phyloP scores from a whole-genome alignment of 2,888 invertebrate species.

The Cheilosia impressa region DNA sequence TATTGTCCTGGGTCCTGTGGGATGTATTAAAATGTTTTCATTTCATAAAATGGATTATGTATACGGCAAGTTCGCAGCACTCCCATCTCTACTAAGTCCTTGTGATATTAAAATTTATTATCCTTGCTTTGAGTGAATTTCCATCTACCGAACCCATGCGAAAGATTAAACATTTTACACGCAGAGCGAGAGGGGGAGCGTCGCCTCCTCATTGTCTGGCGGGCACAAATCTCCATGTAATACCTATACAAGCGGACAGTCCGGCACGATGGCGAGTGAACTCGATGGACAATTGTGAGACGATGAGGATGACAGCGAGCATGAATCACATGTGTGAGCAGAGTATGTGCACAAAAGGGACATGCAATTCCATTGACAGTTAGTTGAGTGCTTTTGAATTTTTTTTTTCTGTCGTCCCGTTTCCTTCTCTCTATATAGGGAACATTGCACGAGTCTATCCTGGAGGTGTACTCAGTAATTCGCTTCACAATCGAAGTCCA shows the following conservation, averaged over 20 bases:
- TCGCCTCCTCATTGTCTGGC: background rate
- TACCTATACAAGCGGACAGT: slow-evolving; percentile 11
- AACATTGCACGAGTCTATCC: background rate
- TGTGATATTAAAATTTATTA: slow-evolving; percentile 34
- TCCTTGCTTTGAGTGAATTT: slow-evolving; percentile 40
- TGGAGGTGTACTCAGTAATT: slow-evolving; percentile 27
- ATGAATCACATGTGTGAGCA: slow-evolving; percentile 1
- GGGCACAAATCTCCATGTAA: slow-evolving; percentile 43
- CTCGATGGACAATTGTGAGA: slow-evolving; percentile 18
- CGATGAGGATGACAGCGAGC: slow-evolving; percentile 24
- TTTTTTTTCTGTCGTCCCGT: background rate
- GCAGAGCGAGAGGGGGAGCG: slow-evolving; percentile 17
- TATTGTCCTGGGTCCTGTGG: background rate
- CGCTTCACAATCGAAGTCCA: slow-evolving; percentile 30
- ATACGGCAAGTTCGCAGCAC: slow-evolving; percentile 44
- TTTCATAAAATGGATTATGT: slow-evolving; percentile 62
- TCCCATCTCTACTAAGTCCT: slow-evolving; percentile 5
- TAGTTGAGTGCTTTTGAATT: background rate
- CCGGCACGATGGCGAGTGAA: slow-evolving; percentile 2
- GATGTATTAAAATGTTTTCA: slow-evolving; percentile 56
- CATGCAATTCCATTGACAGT: slow-evolving; percentile 43
- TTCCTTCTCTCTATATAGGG: background rate
- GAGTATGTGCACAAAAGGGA: background rate
- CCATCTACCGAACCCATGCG: slow-evolving; percentile 20
- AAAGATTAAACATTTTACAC: slow-evolving; percentile 62